A percentile compares a stretch with the other conserved stretches of the same genome.
phyloP scores from a whole-genome alignment of 64 coral and sea anemone species.

The Montipora capricornis region DNA sequence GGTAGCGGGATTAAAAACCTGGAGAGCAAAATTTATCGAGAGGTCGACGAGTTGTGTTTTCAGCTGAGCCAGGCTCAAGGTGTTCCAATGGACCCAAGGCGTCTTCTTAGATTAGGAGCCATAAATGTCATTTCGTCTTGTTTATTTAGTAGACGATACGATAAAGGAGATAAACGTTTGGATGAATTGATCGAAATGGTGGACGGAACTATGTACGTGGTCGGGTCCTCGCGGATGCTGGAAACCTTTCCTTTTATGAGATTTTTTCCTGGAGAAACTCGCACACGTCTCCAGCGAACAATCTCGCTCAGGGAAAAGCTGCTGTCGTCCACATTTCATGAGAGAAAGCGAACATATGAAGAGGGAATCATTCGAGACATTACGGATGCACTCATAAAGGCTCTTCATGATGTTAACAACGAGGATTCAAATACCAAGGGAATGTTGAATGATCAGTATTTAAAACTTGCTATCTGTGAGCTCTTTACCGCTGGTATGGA shows the following conservation, averaged over 20 bases:
- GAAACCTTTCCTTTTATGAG: conserved; percentile 69
- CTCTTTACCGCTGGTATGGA: conserved; percentile 74
- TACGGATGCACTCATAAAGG: conserved; percentile 80
- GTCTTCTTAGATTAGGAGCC: background rate
- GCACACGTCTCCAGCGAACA: conserved; percentile 11
- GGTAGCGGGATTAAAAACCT: conserved; percentile 22
- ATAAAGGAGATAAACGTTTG: conserved; percentile 45
- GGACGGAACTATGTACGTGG: conserved; percentile 27
- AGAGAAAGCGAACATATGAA: conserved; percentile 50
- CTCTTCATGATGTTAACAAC: conserved; percentile 12
- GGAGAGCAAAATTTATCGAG: conserved; percentile 47
- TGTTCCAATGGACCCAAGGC: background rate
- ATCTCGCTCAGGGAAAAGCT: conserved; percentile 38
- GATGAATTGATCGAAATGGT: conserved; percentile 31
- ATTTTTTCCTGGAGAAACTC: conserved; percentile 53
- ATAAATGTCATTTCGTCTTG: conserved; percentile 61
- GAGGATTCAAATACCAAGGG: conserved; percentile 21
- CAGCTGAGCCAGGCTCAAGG: background rate
- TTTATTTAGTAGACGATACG: conserved; percentile 55
- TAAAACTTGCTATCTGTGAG: conserved; percentile 66
- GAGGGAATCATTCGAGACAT: conserved; percentile 69
- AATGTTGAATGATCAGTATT: conserved; percentile 56
- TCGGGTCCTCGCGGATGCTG: background rate
- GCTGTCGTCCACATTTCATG: conserved; percentile 24
- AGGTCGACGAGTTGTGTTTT: background rate